Conservation (phyloP, 2,797 vertebrate species). For the Melanotaenia nigrans region DNA sequence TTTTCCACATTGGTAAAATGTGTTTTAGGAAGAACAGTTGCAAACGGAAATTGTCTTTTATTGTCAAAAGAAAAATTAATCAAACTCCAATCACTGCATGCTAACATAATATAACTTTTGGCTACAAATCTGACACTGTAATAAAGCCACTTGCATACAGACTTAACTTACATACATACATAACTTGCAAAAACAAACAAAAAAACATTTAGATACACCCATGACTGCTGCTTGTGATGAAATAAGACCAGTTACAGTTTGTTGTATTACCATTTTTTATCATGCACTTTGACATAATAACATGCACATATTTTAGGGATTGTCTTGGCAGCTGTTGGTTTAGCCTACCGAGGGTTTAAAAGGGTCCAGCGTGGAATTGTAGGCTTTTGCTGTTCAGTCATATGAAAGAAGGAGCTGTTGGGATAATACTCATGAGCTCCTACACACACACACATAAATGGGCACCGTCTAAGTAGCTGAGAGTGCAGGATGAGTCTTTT, state of each 20-base stretch:
- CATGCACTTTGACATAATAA: constrained; percentile 19
- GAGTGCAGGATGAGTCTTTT: constrained; percentile 55
- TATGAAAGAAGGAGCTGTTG: constrained; percentile 40
- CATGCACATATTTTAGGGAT: constrained; percentile 24
- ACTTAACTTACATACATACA: no score
- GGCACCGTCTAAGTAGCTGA: constrained; percentile 52
- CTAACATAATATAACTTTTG: constrained; percentile 55
- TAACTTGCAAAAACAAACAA: no score
- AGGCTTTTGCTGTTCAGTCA: constrained; percentile 47
- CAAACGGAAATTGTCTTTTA: constrained; percentile 27
- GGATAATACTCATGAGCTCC: constrained; percentile 37
- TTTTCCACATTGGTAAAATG: constrained; percentile 48
- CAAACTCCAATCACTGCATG: constrained; percentile 51
- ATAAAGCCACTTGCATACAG: background rate
- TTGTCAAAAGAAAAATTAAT: constrained; percentile 59
- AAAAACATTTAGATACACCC: background rate
- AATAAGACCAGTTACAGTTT: constrained; percentile 22
- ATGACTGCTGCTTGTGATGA: constrained; percentile 10
- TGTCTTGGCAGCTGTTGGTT: constrained; percentile 56
- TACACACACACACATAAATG: constrained; percentile 18
- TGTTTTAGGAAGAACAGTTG: constrained; percentile 49
- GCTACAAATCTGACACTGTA: constrained; percentile 46
- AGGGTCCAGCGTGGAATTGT: constrained; percentile 45
- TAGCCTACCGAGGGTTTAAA: constrained; percentile 49
- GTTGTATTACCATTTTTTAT: constrained; percentile 14